phyloP scores from a whole-genome alignment of 2,797 vertebrate species.

The Numenius phaeopus region DNA sequence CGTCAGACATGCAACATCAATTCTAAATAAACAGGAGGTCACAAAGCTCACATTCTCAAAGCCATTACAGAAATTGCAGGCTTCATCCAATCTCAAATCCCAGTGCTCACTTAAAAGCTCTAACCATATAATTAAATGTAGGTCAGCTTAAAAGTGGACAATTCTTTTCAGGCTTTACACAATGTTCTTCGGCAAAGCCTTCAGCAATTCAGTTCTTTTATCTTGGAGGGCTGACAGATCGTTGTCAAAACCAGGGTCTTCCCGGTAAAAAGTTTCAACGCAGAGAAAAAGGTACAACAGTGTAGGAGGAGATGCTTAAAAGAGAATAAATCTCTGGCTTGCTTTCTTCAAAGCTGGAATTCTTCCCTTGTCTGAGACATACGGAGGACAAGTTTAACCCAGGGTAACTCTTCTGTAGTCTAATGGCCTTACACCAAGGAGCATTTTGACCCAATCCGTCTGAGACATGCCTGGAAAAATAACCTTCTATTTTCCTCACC shows the following conservation, averaged over 20 bases:
- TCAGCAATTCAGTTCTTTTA: conserved; percentile 31
- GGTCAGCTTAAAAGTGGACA: conserved; percentile 50
- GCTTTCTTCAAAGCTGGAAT: conserved; percentile 39
- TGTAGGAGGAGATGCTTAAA: conserved; percentile 45
- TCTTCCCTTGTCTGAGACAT: background rate
- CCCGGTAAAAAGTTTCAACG: background rate
- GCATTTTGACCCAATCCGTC: conserved; percentile 29
- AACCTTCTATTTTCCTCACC: background rate
- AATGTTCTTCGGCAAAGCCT: background rate
- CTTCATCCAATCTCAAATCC: conserved; percentile 58
- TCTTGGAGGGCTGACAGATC: conserved; percentile 4
- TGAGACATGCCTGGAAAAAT: conserved; percentile 37
- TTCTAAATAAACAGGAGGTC: conserved; percentile 71
- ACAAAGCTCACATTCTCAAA: conserved; percentile 45
- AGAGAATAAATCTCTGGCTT: conserved; percentile 27
- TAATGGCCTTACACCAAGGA: conserved; percentile 10
- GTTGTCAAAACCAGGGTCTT: background rate
- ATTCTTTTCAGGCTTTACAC: background rate
- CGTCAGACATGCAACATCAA: conserved; percentile 46
- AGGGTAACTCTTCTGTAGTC: background rate
- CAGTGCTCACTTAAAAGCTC: conserved; percentile 33
- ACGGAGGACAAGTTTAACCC: conserved; percentile 30
- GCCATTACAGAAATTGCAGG: conserved; percentile 56
- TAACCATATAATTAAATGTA: conserved; percentile 65
- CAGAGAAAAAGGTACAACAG: conserved; percentile 34